These are phyloP conservation scores for Syncerus caffer DNA, from an alignment of 2,797 vertebrate genomes.

Conservation along the genomic window DNA sequence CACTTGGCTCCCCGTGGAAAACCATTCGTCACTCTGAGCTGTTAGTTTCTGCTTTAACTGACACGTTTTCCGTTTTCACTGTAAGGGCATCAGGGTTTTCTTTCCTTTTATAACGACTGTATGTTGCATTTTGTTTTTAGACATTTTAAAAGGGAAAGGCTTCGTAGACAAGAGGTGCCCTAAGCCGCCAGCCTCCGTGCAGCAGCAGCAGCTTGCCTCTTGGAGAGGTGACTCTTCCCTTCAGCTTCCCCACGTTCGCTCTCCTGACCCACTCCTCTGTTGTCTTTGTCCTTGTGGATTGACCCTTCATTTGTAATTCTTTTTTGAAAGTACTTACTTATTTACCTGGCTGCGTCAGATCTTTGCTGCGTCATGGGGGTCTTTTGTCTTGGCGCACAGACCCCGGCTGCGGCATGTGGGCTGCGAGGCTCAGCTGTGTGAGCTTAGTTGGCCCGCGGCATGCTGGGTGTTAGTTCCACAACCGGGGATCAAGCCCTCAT, in stretches of 20 bases:
- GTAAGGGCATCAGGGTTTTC: not conserved
- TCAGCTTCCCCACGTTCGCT: accelerated
- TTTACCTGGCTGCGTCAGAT: not conserved
- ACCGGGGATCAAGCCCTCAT: not conserved
- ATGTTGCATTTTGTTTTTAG: not conserved
- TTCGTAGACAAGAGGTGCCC: not conserved
- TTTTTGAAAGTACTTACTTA: accelerated
- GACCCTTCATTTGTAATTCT: not conserved
- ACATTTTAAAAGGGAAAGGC: not conserved
- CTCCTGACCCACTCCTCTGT: not conserved
- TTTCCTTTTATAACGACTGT: not conserved
- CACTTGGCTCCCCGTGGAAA: not conserved
- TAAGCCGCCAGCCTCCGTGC: accelerated
- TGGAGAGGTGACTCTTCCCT: not conserved
- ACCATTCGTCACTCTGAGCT: not conserved
- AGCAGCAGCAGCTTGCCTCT: too few species aligned
- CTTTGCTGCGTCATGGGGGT: not conserved
- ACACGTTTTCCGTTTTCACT: not conserved
- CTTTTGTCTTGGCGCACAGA: not conserved
- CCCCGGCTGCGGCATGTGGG: not conserved
- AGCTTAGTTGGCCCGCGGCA: not conserved
- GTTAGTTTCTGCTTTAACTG: not conserved
- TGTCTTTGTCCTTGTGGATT: not conserved
- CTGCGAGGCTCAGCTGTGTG: not conserved
- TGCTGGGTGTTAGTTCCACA: not conserved